Conservation (phyloP, 2,888 invertebrate genomes). For the Oligia latruncula region DNA sequence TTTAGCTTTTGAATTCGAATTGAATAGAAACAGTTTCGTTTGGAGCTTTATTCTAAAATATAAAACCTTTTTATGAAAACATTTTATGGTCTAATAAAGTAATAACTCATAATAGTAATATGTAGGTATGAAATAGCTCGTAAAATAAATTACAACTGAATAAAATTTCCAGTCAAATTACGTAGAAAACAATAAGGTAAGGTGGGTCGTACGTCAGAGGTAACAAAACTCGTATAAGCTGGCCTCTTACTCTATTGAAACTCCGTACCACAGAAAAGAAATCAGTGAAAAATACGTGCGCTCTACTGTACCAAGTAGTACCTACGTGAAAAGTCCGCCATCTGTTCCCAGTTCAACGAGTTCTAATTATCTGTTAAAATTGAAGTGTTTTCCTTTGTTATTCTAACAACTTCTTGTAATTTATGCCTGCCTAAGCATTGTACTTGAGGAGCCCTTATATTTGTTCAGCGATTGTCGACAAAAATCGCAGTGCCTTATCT, state of each 20-base stretch:
- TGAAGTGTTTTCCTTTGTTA: slow-evolving; percentile 38
- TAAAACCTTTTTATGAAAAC: not conserved
- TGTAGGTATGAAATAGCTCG: not conserved
- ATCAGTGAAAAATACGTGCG: not conserved
- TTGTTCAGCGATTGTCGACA: not conserved
- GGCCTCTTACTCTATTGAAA: not conserved
- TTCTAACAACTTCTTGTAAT: slow-evolving; percentile 7
- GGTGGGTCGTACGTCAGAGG: too few relatives aligned
- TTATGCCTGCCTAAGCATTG: slow-evolving; percentile 18
- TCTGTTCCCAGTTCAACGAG: slow-evolving; percentile 9
- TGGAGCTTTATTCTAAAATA: not conserved
- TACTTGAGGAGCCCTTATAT: slow-evolving; percentile 12
- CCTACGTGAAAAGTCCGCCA: too few relatives aligned
- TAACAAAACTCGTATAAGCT: not conserved
- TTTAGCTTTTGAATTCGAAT: not conserved
- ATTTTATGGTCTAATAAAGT: not conserved
- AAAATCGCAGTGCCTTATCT: not conserved
- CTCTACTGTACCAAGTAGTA: not conserved
- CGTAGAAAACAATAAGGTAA: not conserved
- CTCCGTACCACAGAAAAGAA: not conserved
- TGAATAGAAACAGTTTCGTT: slow-evolving; percentile 8
- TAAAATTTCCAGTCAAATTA: not conserved
- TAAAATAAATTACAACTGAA: slow-evolving; percentile 3
- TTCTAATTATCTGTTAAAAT: slow-evolving; percentile 27
- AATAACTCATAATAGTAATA: slow-evolving; percentile 2